Evolutionary conservation across 2,797 vertebrate species (phyloP), one percentile per base, ranked within the genome.

Genomic region (Nasua narica): DNA sequence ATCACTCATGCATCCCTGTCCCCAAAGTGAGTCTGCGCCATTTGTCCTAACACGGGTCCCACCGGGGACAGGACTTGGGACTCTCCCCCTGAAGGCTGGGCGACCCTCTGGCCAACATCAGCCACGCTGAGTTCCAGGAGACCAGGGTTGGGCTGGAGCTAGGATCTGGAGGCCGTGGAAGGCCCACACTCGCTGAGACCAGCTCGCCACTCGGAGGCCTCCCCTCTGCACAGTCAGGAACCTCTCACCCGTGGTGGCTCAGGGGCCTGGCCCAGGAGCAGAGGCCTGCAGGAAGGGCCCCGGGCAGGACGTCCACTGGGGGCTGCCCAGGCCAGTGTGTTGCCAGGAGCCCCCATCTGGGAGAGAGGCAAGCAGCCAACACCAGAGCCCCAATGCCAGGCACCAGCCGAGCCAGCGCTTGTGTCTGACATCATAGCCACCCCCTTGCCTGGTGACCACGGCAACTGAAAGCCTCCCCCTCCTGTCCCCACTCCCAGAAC

Each of bases 381-480:
- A 32, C 62, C 89, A 87, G 76, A 93, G 91, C 79, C 93, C 79
- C 83, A 12, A 76, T 81, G 93, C 97, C 97, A 97, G 91, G 92
- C 91, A 78, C 92, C 91, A 87, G 35, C 83, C 0, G 15, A 27
- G 89, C 96, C 95, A 94, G 79, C 97, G 96, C 97, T 81, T 93
- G 96, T 91, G 93, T 87, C 93, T 97, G 97, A 97, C 97, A 97
- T 97, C 97, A 97, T 76, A 78, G 87, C 91, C 94, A 2, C 97
- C 97, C 93, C 94, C 95, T n/a, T 65, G 86, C 97, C 95, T 1
- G 95, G 97, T 97, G 97, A 93, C 97, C 94, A 96, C 91, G 54
- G 97, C 97, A 97, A 96, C 97, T 94, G 87, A 70, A 94, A 72
- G 97, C 91, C 72, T 15, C 96, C 96, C 69, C 91, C 96, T 74